Evolutionary conservation across 2,888 invertebrate genomes (phyloP), one percentile per base, ranked within the genome.

Genomic region (Leptopilina drosophilae): DNA sequence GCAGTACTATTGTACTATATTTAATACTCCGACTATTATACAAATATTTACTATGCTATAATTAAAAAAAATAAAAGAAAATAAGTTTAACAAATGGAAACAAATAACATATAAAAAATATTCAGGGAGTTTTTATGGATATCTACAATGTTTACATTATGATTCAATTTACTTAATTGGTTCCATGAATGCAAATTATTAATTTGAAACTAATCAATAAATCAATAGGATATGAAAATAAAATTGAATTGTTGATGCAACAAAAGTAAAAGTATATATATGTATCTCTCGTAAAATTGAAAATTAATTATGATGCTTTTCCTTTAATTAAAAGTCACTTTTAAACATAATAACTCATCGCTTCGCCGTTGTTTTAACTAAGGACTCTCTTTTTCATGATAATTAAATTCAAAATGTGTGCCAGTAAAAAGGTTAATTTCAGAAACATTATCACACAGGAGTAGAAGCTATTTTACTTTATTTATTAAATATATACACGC

Each of bases 81-180:
- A 42, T 8, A 33, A 33, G 33, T 33, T 7, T 42, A 8, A 42
- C 42, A 42, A 42, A 42, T 42, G 7, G 7, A 42, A 6, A 42
- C 42, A 42, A 6, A 42, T 42, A 42, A 42, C 42, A 42, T 8
- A 42, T 8, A 42, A 42, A 42, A 42, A 56, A 12, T 56, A 56
- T 56, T 56, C 12, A 56, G 7, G 20, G 20, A 42, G 1, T 42
- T 42, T 42, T 42, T 42, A 42, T 42, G 7, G 42, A 5, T 8
- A 42, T 49, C 11, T 49, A 49, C 33, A 33, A 46, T 46, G 12
- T 49, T 11, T 49, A 49, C 12, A 11, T 9, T 9, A 49, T 49
- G 49, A 12, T 62, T 62, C 62, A 62, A 62, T 62, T 42, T 20
- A 62, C 62, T 62, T 62, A 20, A 62, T 62, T 62, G 15, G n/a